A percentile compares a stretch with the other conserved stretches of the same genome.
phyloP scores from a whole-genome alignment of 2,113 vertebrate species.

The Clarias batrachus region DNA sequence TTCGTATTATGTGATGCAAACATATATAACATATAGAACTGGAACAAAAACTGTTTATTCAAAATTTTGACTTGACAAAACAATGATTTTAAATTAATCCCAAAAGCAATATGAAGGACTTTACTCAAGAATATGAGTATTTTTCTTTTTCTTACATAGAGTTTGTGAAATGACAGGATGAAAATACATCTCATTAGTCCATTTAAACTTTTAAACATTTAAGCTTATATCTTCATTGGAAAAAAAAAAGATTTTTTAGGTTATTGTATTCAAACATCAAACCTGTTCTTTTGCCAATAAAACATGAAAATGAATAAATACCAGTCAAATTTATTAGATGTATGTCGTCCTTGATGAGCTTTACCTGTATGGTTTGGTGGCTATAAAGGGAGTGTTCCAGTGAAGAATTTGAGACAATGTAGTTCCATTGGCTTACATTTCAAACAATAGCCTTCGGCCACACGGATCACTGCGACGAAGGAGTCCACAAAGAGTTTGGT shows the following conservation, averaged over 20 bases:
- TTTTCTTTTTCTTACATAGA: background rate
- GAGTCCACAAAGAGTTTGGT: background rate
- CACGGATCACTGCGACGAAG: constrained; percentile 23
- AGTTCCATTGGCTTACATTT: constrained; percentile 30
- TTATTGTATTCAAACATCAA: background rate
- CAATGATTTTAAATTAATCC: background rate
- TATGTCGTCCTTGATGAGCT: constrained; percentile 21
- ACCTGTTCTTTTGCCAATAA: background rate
- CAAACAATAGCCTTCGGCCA: constrained; percentile 33
- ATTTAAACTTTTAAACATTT: background rate
- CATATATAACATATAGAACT: background rate
- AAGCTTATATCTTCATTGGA: background rate
- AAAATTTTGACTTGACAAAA: background rate
- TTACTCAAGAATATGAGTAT: no score
- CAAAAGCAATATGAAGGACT: background rate
- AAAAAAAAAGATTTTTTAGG: background rate
- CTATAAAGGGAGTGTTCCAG: constrained; percentile 33
- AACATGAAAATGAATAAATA: background rate
- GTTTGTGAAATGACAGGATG: background rate
- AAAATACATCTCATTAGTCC: background rate
- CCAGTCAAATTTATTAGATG: background rate
- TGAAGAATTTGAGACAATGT: constrained; percentile 28
- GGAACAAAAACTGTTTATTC: background rate
- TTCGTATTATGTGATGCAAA: background rate
- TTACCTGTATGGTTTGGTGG: constrained; percentile 7